Evolutionary conservation across 2,113 vertebrate species (phyloP), one percentile per base, ranked within the genome.

Genomic region (Brachypteracias leptosomus): DNA sequence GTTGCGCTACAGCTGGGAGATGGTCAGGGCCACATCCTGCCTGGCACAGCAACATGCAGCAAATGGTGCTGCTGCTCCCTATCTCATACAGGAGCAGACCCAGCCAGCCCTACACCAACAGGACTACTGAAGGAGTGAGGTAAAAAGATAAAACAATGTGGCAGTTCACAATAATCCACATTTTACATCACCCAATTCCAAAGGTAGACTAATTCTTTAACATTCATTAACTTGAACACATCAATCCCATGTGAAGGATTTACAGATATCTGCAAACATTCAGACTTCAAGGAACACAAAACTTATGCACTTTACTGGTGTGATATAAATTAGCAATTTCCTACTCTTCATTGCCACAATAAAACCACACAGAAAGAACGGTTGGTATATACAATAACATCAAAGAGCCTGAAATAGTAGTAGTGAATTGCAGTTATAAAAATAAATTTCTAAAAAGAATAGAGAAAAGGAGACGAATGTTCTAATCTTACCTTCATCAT

Each of bases 401-500:
- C 89, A 86, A 87, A 83, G 89, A 95, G 75, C 55, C 93, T 93
- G 92, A 96, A 97, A 97, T 93, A 97, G 94, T 86, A 85, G 90
- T 67, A 96, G 78, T 90, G 95, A 98, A 93, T 89, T 83, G 82
- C 85, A 85, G 95, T 95, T 97, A 95, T 94, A 97, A 97, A 98
- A 98, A 98, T 98, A 98, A 97, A 98, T 98, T 97, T 95, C 88
- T 83, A 96, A 97, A 97, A 97, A 94, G 96, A 95, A 96, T 79
- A 96, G 93, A 96, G 36, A 97, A 97, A 96, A 90, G 80, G 93
- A 97, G 95, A 98, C 35, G 6, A 97, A 97, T 98, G 87, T 96
- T 97, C 96, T 97, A 97, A 98, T 98, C 98, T 98, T 97, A 97
- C 96, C 97, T 98, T 97, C 97, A 98, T 98, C 98, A 98, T 97